Base-by-base conservation (phyloP, 2,797 vertebrate genomes). In the Lepidocolaptes lacrymiger region DNA sequence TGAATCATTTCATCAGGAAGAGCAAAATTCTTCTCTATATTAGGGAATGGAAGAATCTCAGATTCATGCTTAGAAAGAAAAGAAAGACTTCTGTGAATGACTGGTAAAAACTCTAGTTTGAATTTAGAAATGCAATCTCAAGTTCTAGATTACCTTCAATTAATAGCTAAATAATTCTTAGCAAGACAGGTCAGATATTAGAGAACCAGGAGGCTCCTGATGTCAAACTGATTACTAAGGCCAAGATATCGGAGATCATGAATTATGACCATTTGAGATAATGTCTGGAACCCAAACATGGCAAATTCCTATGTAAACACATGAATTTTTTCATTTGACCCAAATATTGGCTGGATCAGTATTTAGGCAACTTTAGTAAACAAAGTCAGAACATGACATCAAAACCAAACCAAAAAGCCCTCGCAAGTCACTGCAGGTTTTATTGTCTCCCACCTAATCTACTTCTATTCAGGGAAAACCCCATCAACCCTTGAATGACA, bases 1-100 rank as follows among this genome's bases (percentile, higher is more conserved):
- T 99, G 99, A 97, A 99, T 99, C 96, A 99, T 99, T 94, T 99
- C 99, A 2, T 99, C 99, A 2, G 99, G 99, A 69, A 99, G 98
- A 89, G 98, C 98, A 95, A 99, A 99, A 95, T 99, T 99, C 98
- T 99, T 99, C 98, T 99, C 99, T 10, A 98, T 98, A 91, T 99
- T 99, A 4, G 99, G 99, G 93, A 99, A 99, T 0, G 99, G 99
- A 61, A 99, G 97, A 85, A 99, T 99, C 98, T 99, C 99, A 2
- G 99, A 99, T 94, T 99, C 99, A 0, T 99, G 99, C 99, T 99
- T 97, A 41, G 59, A 61, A 88, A 93, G n/a, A 79, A 92, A 94
- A 94, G 52, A 73, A 86, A 76, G 10, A 74, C 9, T 27, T 72
- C 69, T 23, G 36, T 94, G 63, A 95, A 59, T 73, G 36, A 80